Base-by-base conservation (phyloP, 2,888 invertebrate genomes). In the Nomada goodeniana region DNA sequence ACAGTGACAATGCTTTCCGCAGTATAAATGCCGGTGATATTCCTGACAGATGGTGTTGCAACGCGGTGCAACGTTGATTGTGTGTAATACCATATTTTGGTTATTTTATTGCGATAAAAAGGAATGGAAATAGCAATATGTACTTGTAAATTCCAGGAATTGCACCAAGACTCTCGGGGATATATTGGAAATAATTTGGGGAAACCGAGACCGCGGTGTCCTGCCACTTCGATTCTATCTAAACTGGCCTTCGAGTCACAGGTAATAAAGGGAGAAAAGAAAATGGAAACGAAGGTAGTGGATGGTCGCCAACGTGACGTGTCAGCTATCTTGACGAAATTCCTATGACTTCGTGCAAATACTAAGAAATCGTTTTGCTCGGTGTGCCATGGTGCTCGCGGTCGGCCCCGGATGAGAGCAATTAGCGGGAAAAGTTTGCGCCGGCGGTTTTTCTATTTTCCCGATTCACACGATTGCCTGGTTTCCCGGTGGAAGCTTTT, bases 211-310 rank as follows among this genome's bases (percentile, higher is more conserved):
- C 47, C 20, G 18, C 44, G 50, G 63, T 36, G 64, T 20, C 52
- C n/a, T 36, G 11, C 13, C 50, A 50, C n/a, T 52, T 18, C 9
- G 26, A 47, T 13, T 42, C 20, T 26, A 47, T 65, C 10, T 26
- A 13, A 61, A 18, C 10, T 55, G 80, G 64, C 80, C 80, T 85
- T 85, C 80, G 74, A 63, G 76, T 53, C 15, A 42, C 10, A 47
- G 23, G 60, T 53, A 15, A 26, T 23, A 79, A 69, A 68, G 10
- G 55, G 57, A 67, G 29, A 78, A 52, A 67, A 63, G 57, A 59
- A 63, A 55, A 72, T 15, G 42, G 47, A 61, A 73, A 64, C 61
- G 59, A 61, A 47, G 73, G 52, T 57, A 71, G 64, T 52, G 72
- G 53, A 59, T 36, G 10, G 11, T 65, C 61, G 61, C 10, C 77